Evolutionary conservation across 2,797 vertebrate species (phyloP), one percentile per base, ranked within the genome.

Genomic region (Morus bassanus): DNA sequence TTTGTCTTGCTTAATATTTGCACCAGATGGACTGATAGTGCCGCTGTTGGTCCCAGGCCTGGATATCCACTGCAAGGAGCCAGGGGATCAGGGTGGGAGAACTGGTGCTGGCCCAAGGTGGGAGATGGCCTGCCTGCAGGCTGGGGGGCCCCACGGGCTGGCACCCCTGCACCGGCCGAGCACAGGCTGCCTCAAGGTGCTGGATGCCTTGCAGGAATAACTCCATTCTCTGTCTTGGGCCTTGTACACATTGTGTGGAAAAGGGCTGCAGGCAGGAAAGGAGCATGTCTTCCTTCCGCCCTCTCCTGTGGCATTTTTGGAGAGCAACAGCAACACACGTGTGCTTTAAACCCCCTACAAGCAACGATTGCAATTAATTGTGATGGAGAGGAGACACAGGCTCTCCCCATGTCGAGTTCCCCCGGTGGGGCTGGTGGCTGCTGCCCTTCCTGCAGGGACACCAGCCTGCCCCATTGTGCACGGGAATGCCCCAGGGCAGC

Each of bases 131-230:
- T 53, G 23, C 35, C 46, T 54, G 27, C 10, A 51, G 57, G 18
- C 30, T 48, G 21, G 22, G 35, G 4, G 5, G 2, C 4, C 8
- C 43, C 7, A 14, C 48, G 75, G 31, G 35, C 30, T 15, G 13
- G 30, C 14, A 23, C 18, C 30, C 5, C 13, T 16, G 53, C 16
- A 11, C 51, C 7, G 0, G 1, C 53, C 2, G 3, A 68, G 51
- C 28, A 61, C 43, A 59, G 39, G 39, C 43, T 57, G 10, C 9
- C 45, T 54, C 4, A 3, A 11, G 13, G 9, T 43, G 53, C n/a
- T 51, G 43, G 50, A 27, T 18, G 17, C 22, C 37, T 76, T 45
- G 22, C 25, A 41, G 51, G 22, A 77, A 27, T n/a, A 74, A 31
- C 11, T 70, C 13, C 7, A 9, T 53, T 85, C 67, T 65, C 60